These are phyloP conservation scores for Stramonita haemastoma DNA, from an alignment of 2,888 invertebrate genomes.

Conservation along the genomic window DNA sequence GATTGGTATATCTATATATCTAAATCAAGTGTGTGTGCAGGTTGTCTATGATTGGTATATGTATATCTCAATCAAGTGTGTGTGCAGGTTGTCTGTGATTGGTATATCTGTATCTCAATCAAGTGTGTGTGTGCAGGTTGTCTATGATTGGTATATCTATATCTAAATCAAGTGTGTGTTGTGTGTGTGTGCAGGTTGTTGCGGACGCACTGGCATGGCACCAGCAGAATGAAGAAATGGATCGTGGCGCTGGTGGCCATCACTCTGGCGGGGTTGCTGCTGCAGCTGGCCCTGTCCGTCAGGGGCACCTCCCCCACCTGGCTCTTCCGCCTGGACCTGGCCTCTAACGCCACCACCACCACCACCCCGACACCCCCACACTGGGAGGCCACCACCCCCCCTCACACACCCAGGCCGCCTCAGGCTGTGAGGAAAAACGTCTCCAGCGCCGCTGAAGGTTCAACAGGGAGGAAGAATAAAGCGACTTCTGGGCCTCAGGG, in stretches of 20 bases:
- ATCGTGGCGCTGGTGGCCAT: conserved; percentile 8
- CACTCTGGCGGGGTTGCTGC: background rate
- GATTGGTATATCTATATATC: too few relatives aligned
- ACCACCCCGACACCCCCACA: background rate
- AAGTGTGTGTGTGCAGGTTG: too few relatives aligned
- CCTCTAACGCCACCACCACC: background rate
- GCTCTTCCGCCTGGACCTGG: background rate
- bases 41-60: too few relatives aligned
- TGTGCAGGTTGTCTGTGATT: too few relatives aligned
- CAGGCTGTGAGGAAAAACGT: background rate
- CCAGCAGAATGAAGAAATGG: conserved; percentile 19
- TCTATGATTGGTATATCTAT: too few relatives aligned
- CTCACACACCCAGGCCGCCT: background rate
- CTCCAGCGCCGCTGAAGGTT: background rate
- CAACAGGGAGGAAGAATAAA: background rate
- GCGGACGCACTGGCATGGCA: background rate
- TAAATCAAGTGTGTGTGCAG: too few relatives aligned
- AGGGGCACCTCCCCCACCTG: background rate
- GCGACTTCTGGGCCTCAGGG: background rate
- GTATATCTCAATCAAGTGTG: too few relatives aligned
- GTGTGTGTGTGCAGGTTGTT: conserved; percentile 18
- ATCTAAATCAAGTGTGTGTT: too few relatives aligned
- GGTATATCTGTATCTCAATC: too few relatives aligned
- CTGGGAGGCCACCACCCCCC: background rate
- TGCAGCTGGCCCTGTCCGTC: conserved; percentile 25